A percentile compares a stretch with the other conserved stretches of the same genome.
phyloP scores from a whole-genome alignment of 2,797 vertebrate species.

The Cynodonichthys magdalenae region DNA sequence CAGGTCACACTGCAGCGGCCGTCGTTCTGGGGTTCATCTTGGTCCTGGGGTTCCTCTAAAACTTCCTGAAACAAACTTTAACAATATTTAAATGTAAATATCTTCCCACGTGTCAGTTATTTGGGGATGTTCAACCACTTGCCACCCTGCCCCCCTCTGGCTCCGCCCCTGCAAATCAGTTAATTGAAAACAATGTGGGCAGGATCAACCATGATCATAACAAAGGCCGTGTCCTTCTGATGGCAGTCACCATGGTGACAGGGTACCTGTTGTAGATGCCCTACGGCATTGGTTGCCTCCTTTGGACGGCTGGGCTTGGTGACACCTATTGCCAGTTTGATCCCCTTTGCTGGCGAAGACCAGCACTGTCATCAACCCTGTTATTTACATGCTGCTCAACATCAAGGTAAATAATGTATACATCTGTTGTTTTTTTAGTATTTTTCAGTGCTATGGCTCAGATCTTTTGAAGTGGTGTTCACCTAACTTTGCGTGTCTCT shows the following conservation, averaged over 20 bases:
- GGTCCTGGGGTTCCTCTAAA: slow-evolving; percentile 74
- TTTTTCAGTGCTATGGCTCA: too few species aligned
- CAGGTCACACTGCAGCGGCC: slow-evolving; percentile 41
- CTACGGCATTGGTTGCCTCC: slow-evolving; percentile 70
- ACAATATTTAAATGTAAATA: too few species aligned
- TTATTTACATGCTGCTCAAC: slow-evolving; percentile 79
- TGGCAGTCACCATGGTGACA: slow-evolving; percentile 78
- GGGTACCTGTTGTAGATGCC: slow-evolving; percentile 81
- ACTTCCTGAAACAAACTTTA: slow-evolving; percentile 65
- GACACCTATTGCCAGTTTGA: slow-evolving; percentile 61
- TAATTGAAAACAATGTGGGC: slow-evolving; percentile 3
- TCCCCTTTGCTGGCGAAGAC: slow-evolving; percentile 79
- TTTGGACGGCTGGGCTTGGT: slow-evolving; percentile 72
- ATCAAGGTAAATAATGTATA: slow-evolving; percentile 74
- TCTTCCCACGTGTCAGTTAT: too few species aligned
- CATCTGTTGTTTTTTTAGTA: too few species aligned
- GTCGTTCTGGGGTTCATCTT: slow-evolving; percentile 72
- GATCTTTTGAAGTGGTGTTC: too few species aligned
- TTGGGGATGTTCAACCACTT: too few species aligned
- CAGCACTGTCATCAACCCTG: slow-evolving; percentile 78
- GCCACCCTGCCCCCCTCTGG: too few species aligned
- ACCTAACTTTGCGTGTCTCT: background rate
- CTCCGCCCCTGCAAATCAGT: background rate
- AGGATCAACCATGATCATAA: slow-evolving; percentile 26
- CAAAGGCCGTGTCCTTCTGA: slow-evolving; percentile 58